These are phyloP conservation scores for Aphaenogaster rudis DNA, from an alignment of 1,140 invertebrate species.

Conservation along the genomic window DNA sequence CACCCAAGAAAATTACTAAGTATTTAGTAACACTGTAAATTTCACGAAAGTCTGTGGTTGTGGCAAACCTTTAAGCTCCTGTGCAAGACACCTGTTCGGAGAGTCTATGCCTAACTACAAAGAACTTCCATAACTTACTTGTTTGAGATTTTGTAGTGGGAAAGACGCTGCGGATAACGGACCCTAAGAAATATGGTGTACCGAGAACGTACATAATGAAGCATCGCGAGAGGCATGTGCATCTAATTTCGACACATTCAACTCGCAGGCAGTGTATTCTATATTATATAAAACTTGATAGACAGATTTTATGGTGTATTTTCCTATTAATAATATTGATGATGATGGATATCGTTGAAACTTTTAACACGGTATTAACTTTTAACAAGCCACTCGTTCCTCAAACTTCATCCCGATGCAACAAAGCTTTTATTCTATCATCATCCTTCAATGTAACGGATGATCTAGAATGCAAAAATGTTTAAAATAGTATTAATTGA, in stretches of 20 bases:
- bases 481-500: background rate
- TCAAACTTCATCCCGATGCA: slow-evolving; percentile 26
- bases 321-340: slow-evolving; percentile 60
- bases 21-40: slow-evolving; percentile 23
- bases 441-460: slow-evolving; percentile 40
- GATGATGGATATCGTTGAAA: slow-evolving; percentile 56
- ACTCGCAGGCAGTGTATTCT: background rate
- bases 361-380: slow-evolving; percentile 54
- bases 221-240: slow-evolving; percentile 5
- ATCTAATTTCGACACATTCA: slow-evolving; percentile 41
- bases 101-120: slow-evolving; percentile 48
- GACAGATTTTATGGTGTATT: slow-evolving; percentile 44
- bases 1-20: background rate
- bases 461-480: background rate
- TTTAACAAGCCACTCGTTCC: slow-evolving; percentile 58
- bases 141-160: slow-evolving; percentile 11
- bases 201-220: background rate
- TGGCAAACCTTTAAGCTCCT: slow-evolving; percentile 27
- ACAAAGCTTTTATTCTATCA: slow-evolving; percentile 47
- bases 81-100: slow-evolving; percentile 17
- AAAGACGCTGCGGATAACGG: slow-evolving; percentile 20
- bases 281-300: slow-evolving; percentile 29
- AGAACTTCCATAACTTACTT: slow-evolving; percentile 59
- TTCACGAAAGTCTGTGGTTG: slow-evolving; percentile 9
- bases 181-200: slow-evolving; percentile 25